Conservation (phyloP, 2,797 vertebrate genomes). For the Champsocephalus esox region DNA sequence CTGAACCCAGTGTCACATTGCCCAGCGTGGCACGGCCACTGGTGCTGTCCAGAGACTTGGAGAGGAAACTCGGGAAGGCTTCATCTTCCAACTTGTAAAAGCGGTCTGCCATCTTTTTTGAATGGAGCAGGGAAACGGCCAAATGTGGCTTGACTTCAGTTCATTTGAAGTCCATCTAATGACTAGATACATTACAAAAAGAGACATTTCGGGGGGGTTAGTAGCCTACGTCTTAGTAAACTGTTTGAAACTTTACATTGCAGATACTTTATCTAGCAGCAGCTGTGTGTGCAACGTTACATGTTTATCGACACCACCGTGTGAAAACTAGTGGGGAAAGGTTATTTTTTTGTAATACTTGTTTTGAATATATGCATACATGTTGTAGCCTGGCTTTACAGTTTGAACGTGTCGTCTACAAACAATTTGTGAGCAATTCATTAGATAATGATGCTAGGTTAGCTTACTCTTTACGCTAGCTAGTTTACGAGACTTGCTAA, state of each 20-base stretch:
- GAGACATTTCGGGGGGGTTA: not conserved
- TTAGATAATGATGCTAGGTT: not conserved
- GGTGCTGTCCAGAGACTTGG: slow-evolving; percentile 82
- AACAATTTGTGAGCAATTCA: not conserved
- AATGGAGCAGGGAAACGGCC: slow-evolving; percentile 34
- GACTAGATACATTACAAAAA: not conserved
- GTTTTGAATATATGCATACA: not conserved
- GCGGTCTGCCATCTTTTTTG: slow-evolving; percentile 85
- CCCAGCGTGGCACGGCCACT: slow-evolving; percentile 83
- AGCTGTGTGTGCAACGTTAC: not conserved
- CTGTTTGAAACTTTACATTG: not conserved
- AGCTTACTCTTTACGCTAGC: slow-evolving; percentile 44
- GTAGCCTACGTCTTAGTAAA: not conserved
- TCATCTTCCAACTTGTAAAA: slow-evolving; percentile 92
- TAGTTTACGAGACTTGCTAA: slow-evolving; percentile 49
- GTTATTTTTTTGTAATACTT: no score
- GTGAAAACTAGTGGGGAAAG: not conserved
- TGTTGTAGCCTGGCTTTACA: not conserved
- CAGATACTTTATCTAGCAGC: not conserved
- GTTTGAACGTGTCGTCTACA: not conserved
- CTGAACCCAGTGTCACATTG: slow-evolving; percentile 90
- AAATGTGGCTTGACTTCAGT: slow-evolving; percentile 38
- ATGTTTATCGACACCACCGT: not conserved
- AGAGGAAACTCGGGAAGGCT: slow-evolving; percentile 91
- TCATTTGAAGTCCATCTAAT: slow-evolving; percentile 60